Evolutionary conservation across 2,888 invertebrate genomes (phyloP).

Genomic region (Criorhina ranunculi): DNA sequence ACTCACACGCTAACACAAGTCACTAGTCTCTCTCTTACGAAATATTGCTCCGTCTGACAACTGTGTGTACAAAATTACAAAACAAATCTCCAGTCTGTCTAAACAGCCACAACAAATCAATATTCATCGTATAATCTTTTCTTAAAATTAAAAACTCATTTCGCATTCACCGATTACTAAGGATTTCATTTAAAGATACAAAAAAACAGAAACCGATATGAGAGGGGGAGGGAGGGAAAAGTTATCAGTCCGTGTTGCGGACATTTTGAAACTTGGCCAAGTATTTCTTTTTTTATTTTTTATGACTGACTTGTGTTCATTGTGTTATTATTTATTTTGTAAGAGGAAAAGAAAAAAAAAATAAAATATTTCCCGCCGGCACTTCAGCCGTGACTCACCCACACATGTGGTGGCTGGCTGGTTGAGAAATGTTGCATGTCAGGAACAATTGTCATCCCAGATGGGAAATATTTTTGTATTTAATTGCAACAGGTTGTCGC

Average conservation of each 20-base stretch:
- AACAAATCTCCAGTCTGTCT: slow-evolving; percentile 15
- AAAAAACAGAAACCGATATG: background rate
- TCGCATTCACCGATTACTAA: slow-evolving; percentile 20
- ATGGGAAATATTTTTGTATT: slow-evolving; percentile 2
- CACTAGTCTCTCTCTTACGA: too few species aligned
- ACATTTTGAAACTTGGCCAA: slow-evolving; percentile 71
- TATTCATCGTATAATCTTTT: slow-evolving; percentile 19
- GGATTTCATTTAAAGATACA: slow-evolving; percentile 9
- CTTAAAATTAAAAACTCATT: slow-evolving; percentile 18
- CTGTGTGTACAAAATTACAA: slow-evolving; percentile 1
- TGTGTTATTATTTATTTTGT: slow-evolving; percentile 46
- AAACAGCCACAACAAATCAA: slow-evolving; percentile 26
- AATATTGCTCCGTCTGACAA: slow-evolving; percentile 12
- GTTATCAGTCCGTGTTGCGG: slow-evolving; percentile 37
- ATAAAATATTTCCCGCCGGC: slow-evolving; percentile 33
- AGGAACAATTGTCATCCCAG: slow-evolving; percentile 12
- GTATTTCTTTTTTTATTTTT: slow-evolving; percentile 38
- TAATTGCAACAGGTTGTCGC: slow-evolving; percentile 12
- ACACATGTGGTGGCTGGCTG: slow-evolving; percentile 23
- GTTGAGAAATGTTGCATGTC: slow-evolving; percentile 28
- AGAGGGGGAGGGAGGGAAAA: background rate
- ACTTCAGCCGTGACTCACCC: slow-evolving; percentile 56
- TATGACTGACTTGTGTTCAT: slow-evolving; percentile 31
- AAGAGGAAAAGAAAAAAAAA: slow-evolving; percentile 1
- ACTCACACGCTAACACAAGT: slow-evolving; percentile 11